phyloP scores from a whole-genome alignment of 2,113 vertebrate species.

The Cavia aperea region DNA sequence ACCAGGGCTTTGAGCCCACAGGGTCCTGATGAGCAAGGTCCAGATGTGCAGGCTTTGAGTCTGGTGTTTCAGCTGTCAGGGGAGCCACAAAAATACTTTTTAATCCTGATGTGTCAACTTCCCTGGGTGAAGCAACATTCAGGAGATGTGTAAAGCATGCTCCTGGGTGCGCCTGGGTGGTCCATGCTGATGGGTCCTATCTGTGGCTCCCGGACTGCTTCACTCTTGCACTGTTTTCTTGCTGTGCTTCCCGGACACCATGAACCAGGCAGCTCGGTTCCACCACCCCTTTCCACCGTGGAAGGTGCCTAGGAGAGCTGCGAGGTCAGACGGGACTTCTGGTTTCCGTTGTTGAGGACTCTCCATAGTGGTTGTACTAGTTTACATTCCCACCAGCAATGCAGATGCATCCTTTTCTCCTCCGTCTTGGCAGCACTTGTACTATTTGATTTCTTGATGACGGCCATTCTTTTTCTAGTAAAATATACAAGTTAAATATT shows the following conservation, averaged over 20 bases:
- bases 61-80: not conserved
- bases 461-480: not conserved
- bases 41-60: not conserved
- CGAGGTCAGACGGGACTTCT: not conserved
- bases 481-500: not conserved
- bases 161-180: not conserved
- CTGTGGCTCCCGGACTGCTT: not conserved
- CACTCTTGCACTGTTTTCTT: not conserved
- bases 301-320: not conserved
- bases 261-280: not conserved
- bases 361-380: not conserved
- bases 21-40: too few species aligned
- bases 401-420: not conserved
- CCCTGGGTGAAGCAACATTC: not conserved
- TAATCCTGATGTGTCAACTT: not conserved
- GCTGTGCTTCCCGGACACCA: not conserved
- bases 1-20: fast-evolving
- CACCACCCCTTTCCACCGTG: not conserved
- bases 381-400: not conserved
- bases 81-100: not conserved
- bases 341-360: not conserved
- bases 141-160: not conserved
- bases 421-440: not conserved
- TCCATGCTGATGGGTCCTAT: not conserved
- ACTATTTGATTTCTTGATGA: not conserved